These are phyloP conservation scores for Eulacestoma nigropectus DNA, from an alignment of 2,113 vertebrate genomes.

Conservation along the genomic window DNA sequence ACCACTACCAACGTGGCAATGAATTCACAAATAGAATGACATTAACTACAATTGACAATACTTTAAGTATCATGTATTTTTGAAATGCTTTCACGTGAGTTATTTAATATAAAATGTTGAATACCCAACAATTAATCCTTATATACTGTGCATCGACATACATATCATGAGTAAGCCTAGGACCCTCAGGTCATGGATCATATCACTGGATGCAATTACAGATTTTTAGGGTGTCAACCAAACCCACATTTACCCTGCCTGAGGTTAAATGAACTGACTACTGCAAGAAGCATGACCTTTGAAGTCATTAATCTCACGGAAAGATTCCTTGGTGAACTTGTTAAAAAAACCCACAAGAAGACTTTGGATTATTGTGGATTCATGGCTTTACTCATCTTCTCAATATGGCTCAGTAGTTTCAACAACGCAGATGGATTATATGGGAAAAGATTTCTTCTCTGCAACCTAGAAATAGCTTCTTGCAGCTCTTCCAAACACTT, in stretches of 20 bases:
- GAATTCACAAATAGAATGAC: background rate
- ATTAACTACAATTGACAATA: background rate
- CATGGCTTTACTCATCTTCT: background rate
- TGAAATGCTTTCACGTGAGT: background rate
- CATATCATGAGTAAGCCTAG: background rate
- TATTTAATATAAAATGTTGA: background rate
- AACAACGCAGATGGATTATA: slow-evolving; percentile 88
- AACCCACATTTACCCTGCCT: background rate
- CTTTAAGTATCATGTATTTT: background rate
- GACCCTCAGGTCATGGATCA: background rate
- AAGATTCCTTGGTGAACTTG: background rate
- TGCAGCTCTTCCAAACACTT: slow-evolving; percentile 79
- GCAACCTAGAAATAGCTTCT: slow-evolving; percentile 76
- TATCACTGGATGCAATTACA: background rate
- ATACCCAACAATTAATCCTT: background rate
- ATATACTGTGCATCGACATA: background rate
- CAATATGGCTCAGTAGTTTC: slow-evolving; percentile 74
- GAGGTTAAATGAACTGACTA: background rate
- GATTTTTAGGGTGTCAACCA: background rate
- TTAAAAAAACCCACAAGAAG: background rate
- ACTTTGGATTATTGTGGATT: background rate
- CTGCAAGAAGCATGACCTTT: background rate
- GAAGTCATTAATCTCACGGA: background rate
- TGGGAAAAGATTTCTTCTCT: slow-evolving; percentile 84
- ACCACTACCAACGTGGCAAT: background rate